Base-by-base conservation (phyloP, 2,113 vertebrate species). In the Pygathrix nemaeus region DNA sequence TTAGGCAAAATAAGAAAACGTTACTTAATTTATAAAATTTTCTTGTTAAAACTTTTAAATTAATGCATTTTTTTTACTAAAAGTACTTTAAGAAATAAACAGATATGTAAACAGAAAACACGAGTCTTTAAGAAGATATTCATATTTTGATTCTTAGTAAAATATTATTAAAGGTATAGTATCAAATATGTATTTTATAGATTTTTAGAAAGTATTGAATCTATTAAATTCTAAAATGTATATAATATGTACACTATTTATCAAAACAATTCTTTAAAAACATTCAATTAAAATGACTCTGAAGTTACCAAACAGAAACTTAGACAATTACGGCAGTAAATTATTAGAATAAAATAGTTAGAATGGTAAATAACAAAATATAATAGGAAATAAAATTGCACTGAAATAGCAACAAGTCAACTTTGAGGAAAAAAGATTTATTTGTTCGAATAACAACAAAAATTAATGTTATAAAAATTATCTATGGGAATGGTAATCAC, bases 81-180 rank as follows among this genome's bases (percentile, higher is more conserved):
- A 89, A 17, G 4, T 88, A 35, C 16, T 35, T 78, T 76, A 55
- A 88, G 35, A 92, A 88, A 84, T 45, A 75, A 64, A 87, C 32
- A 86, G 23, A 35, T 20, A 88, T 25, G 11, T 45, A 78, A 48
- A n/a, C 6, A 94, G 50, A 97, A 82, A 90, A 50, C 21, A 52
- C 8, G 78, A 6, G 4, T 76, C 48, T 66, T 85, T 61, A 64
- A 81, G 70, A 92, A 79, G 7, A 66, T 73, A 90, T 79, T 17
- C 7, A 59, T 57, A 40, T 90, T 96, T 87, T 87, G 92, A 86
- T 94, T 80, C 12, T 75, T n/a, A 70, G 23, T 73, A 83, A 91
- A 75, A 73, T 70, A 10, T 68, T 61, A 43, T 72, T 32, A 93
- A 79, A 55, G 8, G 73, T 81, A 40, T 93, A 76, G 4, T n/a